Evolutionary conservation across 2,888 invertebrate genomes (phyloP), one percentile per base, ranked within the genome.

Genomic region (Polymixis lichenea): DNA sequence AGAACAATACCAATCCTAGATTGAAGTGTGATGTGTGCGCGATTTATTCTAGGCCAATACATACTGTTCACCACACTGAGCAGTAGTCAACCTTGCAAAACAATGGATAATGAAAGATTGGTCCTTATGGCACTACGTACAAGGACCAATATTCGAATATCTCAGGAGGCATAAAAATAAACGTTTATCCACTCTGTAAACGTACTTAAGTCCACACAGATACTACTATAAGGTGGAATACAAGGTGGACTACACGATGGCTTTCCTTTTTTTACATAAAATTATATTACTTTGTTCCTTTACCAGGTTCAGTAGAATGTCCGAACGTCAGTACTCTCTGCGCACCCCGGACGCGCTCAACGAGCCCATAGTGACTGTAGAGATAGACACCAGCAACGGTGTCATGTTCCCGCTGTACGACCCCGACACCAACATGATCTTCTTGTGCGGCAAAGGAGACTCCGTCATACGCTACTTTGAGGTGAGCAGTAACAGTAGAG

Each of bases 371-470:
- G 98, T 98, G 49, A 99, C 99, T 97, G 99, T 99, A 67, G 99
- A 99, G 97, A 97, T 99, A 90, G 99, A 99, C 96, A 99, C 99
- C 61, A 99, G 99, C 89, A 99, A 99, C 95, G 99, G 99, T 74
- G 99, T 99, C 83, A 98, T 99, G 98, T 99, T 99, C 96, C 99
- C 99, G 25, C 97, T 99, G 56, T 99, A 99, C 95, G 99, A 99
- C 96, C 98, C 99, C 70, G 99, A 99, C 95, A 99, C 99, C 86
- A 99, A 98, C 97, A 97, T 99, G 91, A 98, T 99, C 89, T 99
- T 98, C 96, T 97, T 99, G 68, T 99, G 99, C 93, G 99, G 99
- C 86, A 99, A 99, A 97, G 99, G 99, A 68, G 99, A 99, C 97
- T 99, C 99, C 73, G 99, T 99, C 89, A 99, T 99, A 90, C 97